Base-by-base conservation (phyloP, 1,140 invertebrate species). In the Penaeus vannamei region DNA sequence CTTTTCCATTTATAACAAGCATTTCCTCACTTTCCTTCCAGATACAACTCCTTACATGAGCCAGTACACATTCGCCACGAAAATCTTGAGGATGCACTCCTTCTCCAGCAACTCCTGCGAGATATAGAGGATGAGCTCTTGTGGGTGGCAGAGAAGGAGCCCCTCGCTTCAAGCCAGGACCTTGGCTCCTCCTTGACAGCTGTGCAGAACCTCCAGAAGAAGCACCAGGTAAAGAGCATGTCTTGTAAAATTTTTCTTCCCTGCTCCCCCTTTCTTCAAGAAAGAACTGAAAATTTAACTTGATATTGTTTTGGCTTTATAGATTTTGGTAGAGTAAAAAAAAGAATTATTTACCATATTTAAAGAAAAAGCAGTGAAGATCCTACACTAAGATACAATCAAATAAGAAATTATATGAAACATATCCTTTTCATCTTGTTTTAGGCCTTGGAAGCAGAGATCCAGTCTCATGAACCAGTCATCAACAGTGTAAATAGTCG, bases 161-260 rank as follows among this genome's bases (percentile, higher is more conserved):
- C 96, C 10, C 93, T 97, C 26, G 97, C 97, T 4, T 94, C 95
- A 0, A 98, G 97, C 3, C 94, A 95, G 91, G 95, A 98, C 94
- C 93, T 97, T 90, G 95, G 97, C 90, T 95, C 94, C 92, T 95
- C 96, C 92, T 93, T 99, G 66, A 96, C 96, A 32, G 96, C 97
- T n/a, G 98, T 99, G 0, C 98, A 99, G 92, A 97, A 97, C 92
- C 93, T 99, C 77, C 98, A 99, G 92, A 99, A 99, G 94, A 99
- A 99, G 93, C 98, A 99, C 93, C 94, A 94, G 87, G 94, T 94
- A 83, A 72, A 83, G 5, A 17, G 36, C 42, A 66, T 20, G 14
- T 19, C 19, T 19, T 69, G 66, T 23, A 72, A 72, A 72, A 19
- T 29, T 69, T 36, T 20, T 59, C 32, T 26, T 26, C 29, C 19